Base-by-base conservation (phyloP, 2,113 vertebrate genomes). In the Carassius auratus region DNA sequence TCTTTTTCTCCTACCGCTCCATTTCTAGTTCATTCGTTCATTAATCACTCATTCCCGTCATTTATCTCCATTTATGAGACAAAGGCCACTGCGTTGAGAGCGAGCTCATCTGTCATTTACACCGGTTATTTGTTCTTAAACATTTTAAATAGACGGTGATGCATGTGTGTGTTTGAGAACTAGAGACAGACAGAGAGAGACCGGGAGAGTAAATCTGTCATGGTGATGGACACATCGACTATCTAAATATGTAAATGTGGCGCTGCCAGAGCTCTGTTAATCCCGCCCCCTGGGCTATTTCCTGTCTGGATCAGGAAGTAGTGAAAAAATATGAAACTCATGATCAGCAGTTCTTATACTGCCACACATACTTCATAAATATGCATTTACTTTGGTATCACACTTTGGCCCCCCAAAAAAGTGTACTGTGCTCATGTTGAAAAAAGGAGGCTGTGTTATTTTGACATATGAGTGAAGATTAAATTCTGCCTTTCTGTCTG, bases 291-390 rank as follows among this genome's bases (percentile, higher is more conserved):
- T 84, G 74, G 88, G 88, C 84, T 87, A 57, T 89, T 89, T 89
- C 86, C 86, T 89, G 88, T 85, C 86, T 75, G 88, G 86, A 86
- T 89, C 77, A 87, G 88, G 88, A 89, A 89, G 86, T 89, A 57
- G 33, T 36, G 76, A 30, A 13, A 85, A 84, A 89, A 84, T 59
- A 66, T 85, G 76, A 87, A 87, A 45, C 52, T 89, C 81, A 55
- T 81, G 85, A 87, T 89, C 86, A 88, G 86, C 86, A 75, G 81
- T 89, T 89, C 73, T 89, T 77, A 9, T 48, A 3, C 45, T 48
- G 45, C 45, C 45, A 48, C 45, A 48, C 77, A 84, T 17, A 61
- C 59, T 75, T 86, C n/a, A 74, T 62, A 75, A 76, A 83, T 76
- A 86, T 83, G 55, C 42, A 86, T 61, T 86, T 61, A 81, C 55